These are phyloP conservation scores for Zaprionus ornatus DNA, from an alignment of 1,140 invertebrate species.

Conservation along the genomic window DNA sequence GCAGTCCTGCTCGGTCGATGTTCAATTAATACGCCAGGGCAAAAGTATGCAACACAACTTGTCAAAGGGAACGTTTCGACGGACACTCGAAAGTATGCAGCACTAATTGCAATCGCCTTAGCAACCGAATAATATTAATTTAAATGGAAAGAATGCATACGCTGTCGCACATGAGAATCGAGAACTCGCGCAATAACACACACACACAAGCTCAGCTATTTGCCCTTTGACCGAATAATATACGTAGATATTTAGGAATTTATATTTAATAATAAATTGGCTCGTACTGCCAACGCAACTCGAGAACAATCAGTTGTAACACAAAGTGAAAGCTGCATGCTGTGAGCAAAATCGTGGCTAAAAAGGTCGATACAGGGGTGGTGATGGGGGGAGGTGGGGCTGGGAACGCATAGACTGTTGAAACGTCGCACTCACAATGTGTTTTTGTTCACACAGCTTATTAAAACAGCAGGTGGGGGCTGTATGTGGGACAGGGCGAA, in stretches of 20 bases:
- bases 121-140: no score
- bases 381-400: neutral
- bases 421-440: slow-evolving; percentile 7
- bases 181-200: no score
- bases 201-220: no score
- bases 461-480: slow-evolving; percentile 17
- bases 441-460: slow-evolving; percentile 16
- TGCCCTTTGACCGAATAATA: no score
- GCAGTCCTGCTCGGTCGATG: no score
- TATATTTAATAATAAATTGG: neutral
- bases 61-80: neutral
- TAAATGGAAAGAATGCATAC: no score
- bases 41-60: neutral
- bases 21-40: neutral
- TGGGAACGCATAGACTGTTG: slow-evolving; percentile 38
- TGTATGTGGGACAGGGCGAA: slow-evolving; percentile 16
- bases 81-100: neutral
- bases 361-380: neutral
- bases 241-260: no score
- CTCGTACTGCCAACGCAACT: neutral
- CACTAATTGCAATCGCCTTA: neutral
- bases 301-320: slow-evolving; percentile 3
- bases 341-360: slow-evolving; percentile 12
- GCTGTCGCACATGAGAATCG: no score
- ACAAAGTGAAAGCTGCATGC: slow-evolving; percentile 26